Evolutionary conservation across 2,113 vertebrate species (phyloP).

Genomic region (Aleadryas rufinucha): DNA sequence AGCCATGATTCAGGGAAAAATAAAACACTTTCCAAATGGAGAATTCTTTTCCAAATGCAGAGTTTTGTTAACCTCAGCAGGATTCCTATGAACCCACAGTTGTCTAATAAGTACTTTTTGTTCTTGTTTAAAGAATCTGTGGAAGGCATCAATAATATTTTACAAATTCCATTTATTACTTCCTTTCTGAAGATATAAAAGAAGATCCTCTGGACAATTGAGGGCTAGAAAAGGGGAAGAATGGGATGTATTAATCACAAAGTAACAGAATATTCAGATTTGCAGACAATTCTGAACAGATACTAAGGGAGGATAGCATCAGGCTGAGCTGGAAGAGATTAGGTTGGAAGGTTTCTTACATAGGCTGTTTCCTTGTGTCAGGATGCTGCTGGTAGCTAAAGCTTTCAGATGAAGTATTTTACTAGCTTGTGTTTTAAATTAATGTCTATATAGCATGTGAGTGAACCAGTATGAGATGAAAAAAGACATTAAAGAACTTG

Average conservation of each 20-base stretch:
- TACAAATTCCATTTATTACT: not conserved
- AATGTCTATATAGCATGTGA: not conserved
- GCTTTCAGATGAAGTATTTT: not conserved
- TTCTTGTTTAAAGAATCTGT: not conserved
- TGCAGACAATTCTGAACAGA: not conserved
- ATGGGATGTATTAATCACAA: not conserved
- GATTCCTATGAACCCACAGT: not conserved
- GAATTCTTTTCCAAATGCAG: not conserved
- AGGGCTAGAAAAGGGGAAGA: not conserved
- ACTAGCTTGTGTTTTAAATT: not conserved
- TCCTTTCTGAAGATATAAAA: not conserved
- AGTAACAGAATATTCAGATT: not conserved
- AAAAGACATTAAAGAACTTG: not conserved
- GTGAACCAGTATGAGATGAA: not conserved
- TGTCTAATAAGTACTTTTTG: not conserved
- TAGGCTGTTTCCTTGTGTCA: not conserved
- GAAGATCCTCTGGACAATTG: accelerated
- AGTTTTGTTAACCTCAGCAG: not conserved
- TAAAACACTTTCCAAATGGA: not conserved
- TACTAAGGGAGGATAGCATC: not conserved
- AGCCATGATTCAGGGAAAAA: not conserved
- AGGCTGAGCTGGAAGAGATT: not conserved
- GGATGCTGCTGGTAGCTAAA: not conserved
- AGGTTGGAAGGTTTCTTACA: not conserved
- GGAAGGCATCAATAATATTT: not conserved